A percentile compares a stretch with the other conserved stretches of the same genome.
Evolutionary conservation across 2,113 vertebrate species (phyloP).

Genomic region (Zingel zingel): DNA sequence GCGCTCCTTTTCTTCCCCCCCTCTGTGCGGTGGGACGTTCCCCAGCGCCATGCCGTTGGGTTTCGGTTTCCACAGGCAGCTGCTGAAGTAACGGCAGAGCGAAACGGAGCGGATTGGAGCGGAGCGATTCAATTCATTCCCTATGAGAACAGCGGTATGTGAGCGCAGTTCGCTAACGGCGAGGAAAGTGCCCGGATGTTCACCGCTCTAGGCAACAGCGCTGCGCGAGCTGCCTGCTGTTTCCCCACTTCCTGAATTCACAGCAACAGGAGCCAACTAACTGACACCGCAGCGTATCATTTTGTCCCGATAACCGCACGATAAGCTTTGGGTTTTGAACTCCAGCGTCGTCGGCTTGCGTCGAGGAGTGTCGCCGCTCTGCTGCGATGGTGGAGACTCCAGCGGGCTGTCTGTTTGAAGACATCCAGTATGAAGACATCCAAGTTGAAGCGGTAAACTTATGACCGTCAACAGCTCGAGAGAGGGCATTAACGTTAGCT

Average conservation of each 20-base stretch:
- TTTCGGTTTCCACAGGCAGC: no score
- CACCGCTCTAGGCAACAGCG: background rate
- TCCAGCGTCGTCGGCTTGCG: background rate
- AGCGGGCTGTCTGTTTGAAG: slow-evolving; percentile 69
- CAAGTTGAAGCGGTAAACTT: slow-evolving; percentile 73
- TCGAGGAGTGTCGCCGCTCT: slow-evolving; percentile 8
- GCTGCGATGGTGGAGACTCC: slow-evolving; percentile 71
- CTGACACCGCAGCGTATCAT: background rate
- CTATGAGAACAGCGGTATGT: no score
- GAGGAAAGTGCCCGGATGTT: no score
- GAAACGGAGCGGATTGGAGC: no score
- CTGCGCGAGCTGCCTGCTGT: slow-evolving; percentile 12
- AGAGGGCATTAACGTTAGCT: slow-evolving; percentile 13
- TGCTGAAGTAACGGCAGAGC: no score
- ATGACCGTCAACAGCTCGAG: background rate
- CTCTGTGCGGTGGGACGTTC: slow-evolving; percentile 10
- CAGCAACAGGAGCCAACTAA: slow-evolving; percentile 36
- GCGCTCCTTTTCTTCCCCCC: fast-evolving
- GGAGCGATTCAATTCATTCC: no score
- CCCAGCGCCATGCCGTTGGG: background rate
- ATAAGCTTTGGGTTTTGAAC: background rate
- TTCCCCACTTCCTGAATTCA: slow-evolving; percentile 63
- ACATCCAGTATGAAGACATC: slow-evolving; percentile 77
- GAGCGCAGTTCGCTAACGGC: no score
- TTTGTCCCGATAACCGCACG: background rate